Evolutionary conservation across 2,888 invertebrate genomes (phyloP).

Genomic region (Callosobruchus maculatus): DNA sequence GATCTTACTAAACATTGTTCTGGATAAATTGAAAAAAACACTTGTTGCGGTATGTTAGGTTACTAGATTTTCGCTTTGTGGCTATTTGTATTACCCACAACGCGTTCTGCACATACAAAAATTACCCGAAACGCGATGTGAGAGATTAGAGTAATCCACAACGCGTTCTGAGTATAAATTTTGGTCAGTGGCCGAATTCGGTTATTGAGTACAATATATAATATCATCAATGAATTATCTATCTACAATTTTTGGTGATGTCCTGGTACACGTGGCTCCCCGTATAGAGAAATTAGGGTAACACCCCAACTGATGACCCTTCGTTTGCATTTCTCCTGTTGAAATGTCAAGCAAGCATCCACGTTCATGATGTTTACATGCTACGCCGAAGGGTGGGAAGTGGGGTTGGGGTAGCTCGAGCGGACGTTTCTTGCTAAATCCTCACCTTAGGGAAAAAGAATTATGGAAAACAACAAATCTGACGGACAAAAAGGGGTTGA

Average conservation of each 20-base stretch:
- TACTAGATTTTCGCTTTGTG: too few relatives aligned
- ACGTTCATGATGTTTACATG: neutral
- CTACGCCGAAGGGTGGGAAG: neutral
- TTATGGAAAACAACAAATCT: neutral
- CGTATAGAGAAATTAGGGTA: neutral
- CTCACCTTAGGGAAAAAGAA: neutral
- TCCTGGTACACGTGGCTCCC: constrained; percentile 12
- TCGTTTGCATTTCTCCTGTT: constrained; percentile 7
- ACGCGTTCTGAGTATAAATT: too few relatives aligned
- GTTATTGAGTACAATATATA: too few relatives aligned
- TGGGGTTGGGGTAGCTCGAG: neutral
- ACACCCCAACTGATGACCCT: neutral
- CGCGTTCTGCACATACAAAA: too few relatives aligned
- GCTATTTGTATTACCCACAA: too few relatives aligned
- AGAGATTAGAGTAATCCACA: too few relatives aligned
- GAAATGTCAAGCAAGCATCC: constrained; percentile 2
- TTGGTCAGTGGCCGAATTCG: too few relatives aligned
- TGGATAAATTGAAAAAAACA: too few relatives aligned
- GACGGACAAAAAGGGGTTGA: neutral
- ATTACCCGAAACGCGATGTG: too few relatives aligned
- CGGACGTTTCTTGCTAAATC: neutral
- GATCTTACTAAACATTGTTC: too few relatives aligned
- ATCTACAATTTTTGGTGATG: neutral
- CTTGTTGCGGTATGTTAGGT: too few relatives aligned
- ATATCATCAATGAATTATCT: too few relatives aligned